These are phyloP conservation scores for Forpus xanthops DNA, from an alignment of 2,797 vertebrate species.

Conservation along the genomic window DNA sequence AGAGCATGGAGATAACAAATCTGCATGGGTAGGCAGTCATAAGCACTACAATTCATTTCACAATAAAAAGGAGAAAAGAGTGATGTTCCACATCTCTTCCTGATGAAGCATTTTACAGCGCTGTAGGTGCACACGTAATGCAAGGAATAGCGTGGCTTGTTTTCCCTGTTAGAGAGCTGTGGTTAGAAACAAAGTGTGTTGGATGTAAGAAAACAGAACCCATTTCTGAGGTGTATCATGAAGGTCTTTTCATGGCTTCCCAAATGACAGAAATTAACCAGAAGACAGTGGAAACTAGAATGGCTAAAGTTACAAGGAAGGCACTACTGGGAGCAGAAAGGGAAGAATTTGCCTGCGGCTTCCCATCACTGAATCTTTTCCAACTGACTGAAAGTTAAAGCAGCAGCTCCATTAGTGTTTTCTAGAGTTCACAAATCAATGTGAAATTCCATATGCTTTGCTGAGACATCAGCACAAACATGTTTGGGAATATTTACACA, in stretches of 20 bases:
- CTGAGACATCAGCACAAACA: not conserved
- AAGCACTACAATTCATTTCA: not conserved
- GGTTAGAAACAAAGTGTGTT: not conserved
- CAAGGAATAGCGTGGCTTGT: not conserved
- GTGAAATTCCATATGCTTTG: conserved; percentile 25
- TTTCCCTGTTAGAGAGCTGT: not conserved
- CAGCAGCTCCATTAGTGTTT: conserved; percentile 28
- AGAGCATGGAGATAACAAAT: not conserved
- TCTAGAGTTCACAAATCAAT: conserved; percentile 50
- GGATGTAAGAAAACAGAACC: not conserved
- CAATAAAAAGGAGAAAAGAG: not conserved
- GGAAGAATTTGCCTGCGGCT: not conserved
- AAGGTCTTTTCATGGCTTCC: not conserved
- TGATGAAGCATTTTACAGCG: conserved; percentile 17
- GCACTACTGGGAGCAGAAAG: not conserved
- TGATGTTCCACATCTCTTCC: not conserved
- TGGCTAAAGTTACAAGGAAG: not conserved
- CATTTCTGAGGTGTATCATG: not conserved
- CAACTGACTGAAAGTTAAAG: not conserved
- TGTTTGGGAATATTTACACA: conserved; percentile 18
- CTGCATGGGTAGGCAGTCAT: not conserved
- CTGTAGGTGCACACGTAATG: not conserved
- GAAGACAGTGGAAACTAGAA: not conserved
- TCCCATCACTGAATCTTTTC: not conserved
- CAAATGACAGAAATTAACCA: not conserved